Conservation (phyloP, 1,140 invertebrate species). For the Reticulitermes speratus region DNA sequence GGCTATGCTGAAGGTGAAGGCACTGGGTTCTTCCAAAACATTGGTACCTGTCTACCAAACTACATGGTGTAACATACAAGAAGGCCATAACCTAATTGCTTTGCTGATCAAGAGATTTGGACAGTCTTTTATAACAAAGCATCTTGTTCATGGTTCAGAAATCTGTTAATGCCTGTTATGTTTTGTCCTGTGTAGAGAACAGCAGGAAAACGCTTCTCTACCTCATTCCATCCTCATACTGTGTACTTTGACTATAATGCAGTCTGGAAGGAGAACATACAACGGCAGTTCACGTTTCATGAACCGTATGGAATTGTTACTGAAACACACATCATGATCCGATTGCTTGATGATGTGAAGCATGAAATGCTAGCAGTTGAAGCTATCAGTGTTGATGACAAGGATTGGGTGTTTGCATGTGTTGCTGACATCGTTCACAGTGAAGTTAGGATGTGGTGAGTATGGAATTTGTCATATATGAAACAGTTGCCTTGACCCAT, state of each 20-base stretch:
- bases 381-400: constrained; percentile 59
- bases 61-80: no score
- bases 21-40: no score
- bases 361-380: constrained; percentile 58
- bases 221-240: constrained; percentile 31
- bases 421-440: constrained; percentile 53
- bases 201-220: constrained; percentile 38
- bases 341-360: constrained; percentile 52
- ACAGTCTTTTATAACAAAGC: no score
- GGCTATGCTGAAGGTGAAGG: no score
- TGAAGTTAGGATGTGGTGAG: constrained; percentile 63
- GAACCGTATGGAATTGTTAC: constrained; percentile 39
- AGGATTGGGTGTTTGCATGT: constrained; percentile 74
- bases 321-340: constrained; percentile 59
- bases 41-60: no score
- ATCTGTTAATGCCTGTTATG: neutral
- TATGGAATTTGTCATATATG: neutral
- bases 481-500: no score
- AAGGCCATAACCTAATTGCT: no score
- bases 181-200: constrained; percentile 36
- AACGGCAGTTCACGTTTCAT: constrained; percentile 47
- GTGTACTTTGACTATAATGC: constrained; percentile 40
- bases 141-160: no score
- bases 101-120: no score
- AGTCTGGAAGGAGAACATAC: constrained; percentile 53